Evolutionary conservation across 2,113 vertebrate genomes (phyloP).

Genomic region (Pseudois nayaur): DNA sequence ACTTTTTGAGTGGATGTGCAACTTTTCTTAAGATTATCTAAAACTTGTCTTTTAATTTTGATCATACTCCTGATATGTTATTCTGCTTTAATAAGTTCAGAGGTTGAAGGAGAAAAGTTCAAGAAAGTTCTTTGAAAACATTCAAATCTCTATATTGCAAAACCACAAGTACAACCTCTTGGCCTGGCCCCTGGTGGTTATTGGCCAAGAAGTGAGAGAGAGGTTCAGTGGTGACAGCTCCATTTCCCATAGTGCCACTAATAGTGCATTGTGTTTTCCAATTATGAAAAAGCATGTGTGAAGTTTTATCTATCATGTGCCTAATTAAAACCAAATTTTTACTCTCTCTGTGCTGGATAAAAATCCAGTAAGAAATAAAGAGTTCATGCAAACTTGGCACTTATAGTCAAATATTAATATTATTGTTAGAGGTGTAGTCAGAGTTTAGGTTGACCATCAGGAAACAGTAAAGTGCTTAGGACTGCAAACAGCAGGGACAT

Average conservation of each 20-base stretch:
- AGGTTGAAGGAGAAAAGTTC: background rate
- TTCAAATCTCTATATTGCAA: background rate
- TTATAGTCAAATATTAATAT: background rate
- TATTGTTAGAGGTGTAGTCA: background rate
- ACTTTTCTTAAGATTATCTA: background rate
- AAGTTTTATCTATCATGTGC: background rate
- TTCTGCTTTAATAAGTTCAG: background rate
- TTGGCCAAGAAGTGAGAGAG: background rate
- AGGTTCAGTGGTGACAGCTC: background rate
- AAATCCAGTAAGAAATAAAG: background rate
- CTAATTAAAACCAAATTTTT: background rate
- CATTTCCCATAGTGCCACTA: background rate
- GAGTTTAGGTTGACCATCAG: background rate
- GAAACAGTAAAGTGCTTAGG: background rate
- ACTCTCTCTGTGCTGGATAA: background rate
- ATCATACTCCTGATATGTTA: background rate
- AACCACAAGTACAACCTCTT: background rate
- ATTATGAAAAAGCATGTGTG: background rate
- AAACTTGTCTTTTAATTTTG: background rate
- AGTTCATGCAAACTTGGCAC: background rate
- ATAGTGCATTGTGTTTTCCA: background rate
- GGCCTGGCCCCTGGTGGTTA: accelerated
- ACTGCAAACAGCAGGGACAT: background rate
- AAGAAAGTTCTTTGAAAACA: background rate
- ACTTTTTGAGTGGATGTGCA: background rate